A percentile compares a stretch with the other conserved stretches of the same genome.
phyloP scores from a whole-genome alignment of 2,113 vertebrate species.

The Cebus imitator region DNA sequence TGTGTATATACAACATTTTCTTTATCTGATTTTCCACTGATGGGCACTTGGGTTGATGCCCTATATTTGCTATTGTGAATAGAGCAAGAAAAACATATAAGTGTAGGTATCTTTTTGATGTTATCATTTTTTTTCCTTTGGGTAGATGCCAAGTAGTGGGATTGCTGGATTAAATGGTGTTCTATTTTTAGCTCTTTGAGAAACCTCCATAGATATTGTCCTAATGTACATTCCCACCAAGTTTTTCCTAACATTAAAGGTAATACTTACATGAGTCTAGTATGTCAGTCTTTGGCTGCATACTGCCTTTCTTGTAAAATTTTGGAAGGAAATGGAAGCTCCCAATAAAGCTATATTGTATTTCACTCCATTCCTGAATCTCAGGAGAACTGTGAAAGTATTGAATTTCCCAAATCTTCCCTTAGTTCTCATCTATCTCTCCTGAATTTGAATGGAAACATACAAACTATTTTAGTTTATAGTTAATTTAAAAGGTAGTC shows the following conservation, averaged over 20 bases:
- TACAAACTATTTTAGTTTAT: background rate
- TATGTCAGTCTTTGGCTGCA: background rate
- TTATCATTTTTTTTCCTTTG: background rate
- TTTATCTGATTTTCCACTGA: background rate
- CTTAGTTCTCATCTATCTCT: background rate
- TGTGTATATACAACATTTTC: background rate
- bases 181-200: background rate
- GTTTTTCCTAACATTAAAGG: background rate
- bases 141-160: background rate
- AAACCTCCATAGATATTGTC: background rate
- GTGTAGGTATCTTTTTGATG: background rate
- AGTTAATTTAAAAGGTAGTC: background rate
- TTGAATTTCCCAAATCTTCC: background rate
- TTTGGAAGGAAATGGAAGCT: background rate
- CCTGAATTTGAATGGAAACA: constrained; percentile 22
- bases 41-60: too few species aligned
- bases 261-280: background rate
- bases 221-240: background rate
- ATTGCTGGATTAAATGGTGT: background rate
- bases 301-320: background rate
- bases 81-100: background rate
- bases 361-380: background rate
- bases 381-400: background rate
- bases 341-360: background rate
- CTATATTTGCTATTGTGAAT: background rate